phyloP scores from a whole-genome alignment of 2,113 vertebrate species.

The Pygoscelis adeliae region DNA sequence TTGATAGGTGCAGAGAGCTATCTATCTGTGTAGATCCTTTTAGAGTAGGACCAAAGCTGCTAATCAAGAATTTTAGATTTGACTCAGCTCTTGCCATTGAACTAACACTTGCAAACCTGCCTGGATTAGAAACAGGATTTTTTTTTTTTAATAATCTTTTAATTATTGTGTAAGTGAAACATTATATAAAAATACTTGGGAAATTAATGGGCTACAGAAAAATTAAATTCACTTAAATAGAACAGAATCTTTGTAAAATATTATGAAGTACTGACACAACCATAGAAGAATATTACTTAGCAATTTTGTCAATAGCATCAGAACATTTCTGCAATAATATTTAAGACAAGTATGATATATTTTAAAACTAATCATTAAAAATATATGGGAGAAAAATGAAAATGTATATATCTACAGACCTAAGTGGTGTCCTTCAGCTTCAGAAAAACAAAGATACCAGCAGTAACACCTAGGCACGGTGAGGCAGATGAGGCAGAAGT shows the following conservation, averaged over 20 bases:
- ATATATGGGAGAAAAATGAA: not conserved
- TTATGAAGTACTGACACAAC: not conserved
- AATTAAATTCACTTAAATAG: slow-evolving; percentile 52
- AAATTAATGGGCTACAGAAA: slow-evolving; percentile 32
- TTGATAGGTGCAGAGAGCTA: not conserved
- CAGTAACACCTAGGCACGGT: not conserved
- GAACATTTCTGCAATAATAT: slow-evolving; percentile 29
- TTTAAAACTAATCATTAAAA: slow-evolving; percentile 44
- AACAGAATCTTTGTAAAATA: slow-evolving; percentile 5
- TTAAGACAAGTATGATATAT: slow-evolving; percentile 10
- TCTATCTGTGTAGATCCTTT: not conserved
- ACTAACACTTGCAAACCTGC: not conserved
- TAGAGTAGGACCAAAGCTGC: not conserved
- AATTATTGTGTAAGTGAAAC: not conserved
- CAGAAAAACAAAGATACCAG: slow-evolving; percentile 17
- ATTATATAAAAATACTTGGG: not conserved
- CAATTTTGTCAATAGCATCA: slow-evolving; percentile 23
- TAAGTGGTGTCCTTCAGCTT: not conserved
- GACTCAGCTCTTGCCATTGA: not conserved
- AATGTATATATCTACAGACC: not conserved
- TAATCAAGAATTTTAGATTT: not conserved
- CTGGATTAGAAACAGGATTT: not conserved
- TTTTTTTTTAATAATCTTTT: not conserved
- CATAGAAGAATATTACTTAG: not conserved
- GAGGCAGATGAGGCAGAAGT: not conserved